Evolutionary conservation across 1,140 invertebrate species (phyloP).

Genomic region (Aricia agestis): DNA sequence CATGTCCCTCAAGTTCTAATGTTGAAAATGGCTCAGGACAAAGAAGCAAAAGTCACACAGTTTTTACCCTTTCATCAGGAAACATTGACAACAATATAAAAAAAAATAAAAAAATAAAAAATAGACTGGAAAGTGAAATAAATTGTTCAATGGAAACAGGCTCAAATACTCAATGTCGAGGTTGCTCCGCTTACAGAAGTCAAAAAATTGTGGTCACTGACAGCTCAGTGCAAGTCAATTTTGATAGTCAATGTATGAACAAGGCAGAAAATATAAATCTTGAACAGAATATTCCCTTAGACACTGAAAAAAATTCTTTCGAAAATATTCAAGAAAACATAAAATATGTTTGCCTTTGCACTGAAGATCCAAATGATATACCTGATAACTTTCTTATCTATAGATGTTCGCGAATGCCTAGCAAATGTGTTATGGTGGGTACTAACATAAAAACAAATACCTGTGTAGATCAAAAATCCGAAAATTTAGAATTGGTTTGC

Average conservation of each 20-base stretch:
- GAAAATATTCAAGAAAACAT: constrained; percentile 38
- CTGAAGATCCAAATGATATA: constrained; percentile 32
- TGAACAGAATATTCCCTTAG: constrained; percentile 9
- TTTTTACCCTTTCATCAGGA: constrained; percentile 63
- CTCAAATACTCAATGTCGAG: constrained; percentile 35
- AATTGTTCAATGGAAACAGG: constrained; percentile 22
- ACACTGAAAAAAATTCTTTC: constrained; percentile 21
- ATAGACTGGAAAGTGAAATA: constrained; percentile 37
- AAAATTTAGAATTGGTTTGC: neutral
- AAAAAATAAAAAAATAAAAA: constrained; percentile 40
- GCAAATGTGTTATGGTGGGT: constrained; percentile 35
- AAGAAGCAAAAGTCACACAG: constrained; percentile 61
- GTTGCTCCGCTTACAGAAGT: constrained; percentile 44
- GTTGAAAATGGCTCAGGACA: constrained; percentile 32
- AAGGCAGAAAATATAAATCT: constrained; percentile 20
- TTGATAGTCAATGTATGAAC: constrained; percentile 21
- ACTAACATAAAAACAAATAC: neutral
- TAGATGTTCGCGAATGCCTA: constrained; percentile 52
- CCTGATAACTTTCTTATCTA: constrained; percentile 56
- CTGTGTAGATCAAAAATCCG: neutral
- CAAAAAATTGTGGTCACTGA: constrained; percentile 42
- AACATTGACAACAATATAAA: constrained; percentile 42
- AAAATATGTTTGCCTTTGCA: constrained; percentile 62
- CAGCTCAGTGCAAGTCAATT: constrained; percentile 58
- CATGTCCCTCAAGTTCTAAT: constrained; percentile 36